A percentile compares a stretch with the other conserved stretches of the same genome.
These are phyloP conservation scores for Blastomussa wellsi DNA, from an alignment of 92 coral and sea anemone genomes.

Conservation along the genomic window DNA sequence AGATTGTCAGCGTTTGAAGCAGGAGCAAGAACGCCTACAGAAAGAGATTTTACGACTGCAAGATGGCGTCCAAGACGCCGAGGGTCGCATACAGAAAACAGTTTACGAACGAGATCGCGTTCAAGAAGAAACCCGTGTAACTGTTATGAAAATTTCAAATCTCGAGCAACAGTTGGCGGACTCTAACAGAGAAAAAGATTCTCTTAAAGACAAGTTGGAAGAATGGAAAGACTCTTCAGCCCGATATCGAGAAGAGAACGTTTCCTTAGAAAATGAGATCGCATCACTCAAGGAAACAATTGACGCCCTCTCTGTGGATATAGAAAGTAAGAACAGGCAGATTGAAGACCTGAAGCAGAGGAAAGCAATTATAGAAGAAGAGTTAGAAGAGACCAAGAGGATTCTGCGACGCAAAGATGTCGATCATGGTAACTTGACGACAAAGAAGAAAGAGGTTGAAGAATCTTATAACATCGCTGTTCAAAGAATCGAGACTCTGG, in stretches of 20 bases:
- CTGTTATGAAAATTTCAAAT: constrained; percentile 59
- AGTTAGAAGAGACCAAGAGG: constrained; percentile 68
- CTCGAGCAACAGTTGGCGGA: constrained; percentile 82
- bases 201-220: constrained; percentile 67
- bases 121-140: constrained; percentile 73
- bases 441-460: constrained; percentile 59
- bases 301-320: constrained; percentile 47
- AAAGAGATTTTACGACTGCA: constrained; percentile 78
- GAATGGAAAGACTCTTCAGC: constrained; percentile 77
- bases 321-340: constrained; percentile 55
- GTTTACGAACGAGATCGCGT: constrained; percentile 78
- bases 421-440: constrained; percentile 47
- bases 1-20: constrained; percentile 84
- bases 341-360: constrained; percentile 70
- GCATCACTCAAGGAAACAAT: constrained; percentile 59
- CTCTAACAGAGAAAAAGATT: constrained; percentile 63
- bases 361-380: constrained; percentile 56
- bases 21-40: constrained; percentile 81
- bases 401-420: constrained; percentile 65
- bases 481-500: constrained; percentile 61
- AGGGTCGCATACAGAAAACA: constrained; percentile 73
- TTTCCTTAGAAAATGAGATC: constrained; percentile 69
- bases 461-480: constrained; percentile 40
- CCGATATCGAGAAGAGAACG: constrained; percentile 60
- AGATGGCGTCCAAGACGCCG: constrained; percentile 64